A percentile compares a stretch with the other conserved stretches of the same genome.
phyloP scores from a whole-genome alignment of 2,113 vertebrate genomes.

The Agapornis roseicollis region DNA sequence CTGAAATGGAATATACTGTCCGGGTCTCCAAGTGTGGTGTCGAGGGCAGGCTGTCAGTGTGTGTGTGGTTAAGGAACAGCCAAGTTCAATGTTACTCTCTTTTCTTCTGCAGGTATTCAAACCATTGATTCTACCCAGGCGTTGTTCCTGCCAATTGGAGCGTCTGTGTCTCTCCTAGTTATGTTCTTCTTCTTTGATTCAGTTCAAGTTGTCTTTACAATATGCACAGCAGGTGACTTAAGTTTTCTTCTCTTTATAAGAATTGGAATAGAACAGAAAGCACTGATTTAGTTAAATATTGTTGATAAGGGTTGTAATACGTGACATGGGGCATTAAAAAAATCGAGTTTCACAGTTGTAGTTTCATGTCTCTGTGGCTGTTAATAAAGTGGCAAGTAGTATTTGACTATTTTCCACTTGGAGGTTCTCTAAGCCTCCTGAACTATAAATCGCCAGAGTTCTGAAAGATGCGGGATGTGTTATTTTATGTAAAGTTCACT shows the following conservation, averaged over 20 bases:
- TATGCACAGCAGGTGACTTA: slow-evolving; percentile 96
- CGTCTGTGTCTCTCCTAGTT: slow-evolving; percentile 95
- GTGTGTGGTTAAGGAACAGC: neutral
- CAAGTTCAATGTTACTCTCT: neutral
- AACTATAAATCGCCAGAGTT: neutral
- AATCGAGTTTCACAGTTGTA: neutral
- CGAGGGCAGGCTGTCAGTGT: fast-evolving
- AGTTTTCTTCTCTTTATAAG: neutral
- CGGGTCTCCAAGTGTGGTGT: neutral
- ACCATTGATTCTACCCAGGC: slow-evolving; percentile 99
- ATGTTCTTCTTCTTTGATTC: slow-evolving; percentile 99
- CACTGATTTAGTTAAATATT: neutral
- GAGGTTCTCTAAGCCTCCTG: neutral
- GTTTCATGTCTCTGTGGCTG: neutral
- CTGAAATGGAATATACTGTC: fast-evolving
- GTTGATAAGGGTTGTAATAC: neutral
- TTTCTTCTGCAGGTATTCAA: slow-evolving; percentile 89
- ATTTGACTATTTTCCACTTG: slow-evolving; percentile 1
- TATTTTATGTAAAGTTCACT: neutral
- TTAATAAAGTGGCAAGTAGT: neutral
- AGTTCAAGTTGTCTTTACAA: slow-evolving; percentile 99
- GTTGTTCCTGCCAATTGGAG: slow-evolving; percentile 95
- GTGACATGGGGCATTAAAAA: neutral
- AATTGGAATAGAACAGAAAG: neutral
- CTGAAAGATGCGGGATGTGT: neutral